Base-by-base conservation (phyloP, 2,113 vertebrate species). In the Callospermophilus lateralis region DNA sequence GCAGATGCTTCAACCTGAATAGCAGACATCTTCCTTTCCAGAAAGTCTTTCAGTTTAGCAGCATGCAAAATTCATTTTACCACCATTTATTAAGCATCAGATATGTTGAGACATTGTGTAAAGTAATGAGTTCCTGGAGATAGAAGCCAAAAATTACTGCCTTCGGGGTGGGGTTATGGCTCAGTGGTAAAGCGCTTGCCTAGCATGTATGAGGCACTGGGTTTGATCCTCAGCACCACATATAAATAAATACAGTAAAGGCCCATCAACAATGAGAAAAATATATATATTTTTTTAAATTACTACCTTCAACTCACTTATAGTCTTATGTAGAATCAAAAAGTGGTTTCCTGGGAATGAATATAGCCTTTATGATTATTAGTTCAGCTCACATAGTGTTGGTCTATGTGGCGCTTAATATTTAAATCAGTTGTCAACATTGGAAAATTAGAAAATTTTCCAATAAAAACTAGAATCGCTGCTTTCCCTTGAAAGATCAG, bases 391-490 rank as follows among this genome's bases (percentile, higher is more conserved):
- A 63, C 39, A 78, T 24, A 19, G 67, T 79, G 39, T 89, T 79
- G n/a, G 12, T 61, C 26, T 58, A 4, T 24, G 6, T 55, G 61
- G 28, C 26, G 6, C 77, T 93, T 89, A 16, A 45, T 93, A 94
- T 86, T 93, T 94, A 76, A 74, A 87, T 95, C n/a, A 39, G 9
- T 67, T 45, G 39, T 67, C 11, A 61, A 95, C 53, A 79, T 12
- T 76, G 58, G 89, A 90, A 94, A 97, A 67, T 68, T 32, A 84
- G 20, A 53, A 45, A 12, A 73, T 94, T 89, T 81, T 61, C 81
- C 9, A 34, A 45, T 53, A 91, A 86, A 84, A 86, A 79, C 79
- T 16, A 79, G 61, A 67, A 37, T 84, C 84, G 72, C n/a, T 42
- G 34, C 20, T 34, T 85, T 94, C 51, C 26, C 42, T 89, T 58